Evolutionary conservation across 1,140 invertebrate species (phyloP), one percentile per base, ranked within the genome.

Genomic region (Meteorus sp.): DNA sequence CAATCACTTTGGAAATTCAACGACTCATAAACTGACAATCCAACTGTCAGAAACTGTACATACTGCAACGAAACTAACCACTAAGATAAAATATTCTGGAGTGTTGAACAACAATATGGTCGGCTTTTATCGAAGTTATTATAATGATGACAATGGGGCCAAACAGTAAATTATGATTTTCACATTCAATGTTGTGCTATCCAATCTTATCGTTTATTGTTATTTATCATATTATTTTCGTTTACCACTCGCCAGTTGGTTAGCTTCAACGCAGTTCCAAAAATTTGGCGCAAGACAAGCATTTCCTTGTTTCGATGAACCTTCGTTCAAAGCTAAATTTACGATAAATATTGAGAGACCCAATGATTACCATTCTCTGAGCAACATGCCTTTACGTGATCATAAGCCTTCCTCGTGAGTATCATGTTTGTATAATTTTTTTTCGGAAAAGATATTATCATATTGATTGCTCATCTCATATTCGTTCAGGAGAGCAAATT

Each of bases 281-380:
- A 89, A 91, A 0, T 84, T 86, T 6, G 84, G 90, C 64, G 93
- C 94, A 0, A 83, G 94, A 25, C 81, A 85, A 63, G 91, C 90
- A 0, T 96, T 95, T 68, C 94, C 94, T 2, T 94, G 91, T 68
- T 95, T 93, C 71, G 93, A 96, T 67, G 93, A 96, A 66, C 94
- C 94, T 1, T 78, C 83, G 7, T 90, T 93, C 59, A 95, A 95
- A 76, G 88, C 93, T 0, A 84, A 75, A 0, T 96, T 93, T 51
- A 74, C 79, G 22, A 80, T 91, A 1, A 87, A 84, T 1, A 81
- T 96, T 2, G 71, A 67, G 20, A 80, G 81, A 59, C 79, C 77
- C 11, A 33, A 59, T 0, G 37, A 48, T 22, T 82, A 80, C 41
- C 65, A 62, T 0, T 74, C 73, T 2, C 67, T 82, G 1, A 80